These are phyloP conservation scores for Apotomis betuletana DNA, from an alignment of 2,888 invertebrate genomes.

Conservation along the genomic window DNA sequence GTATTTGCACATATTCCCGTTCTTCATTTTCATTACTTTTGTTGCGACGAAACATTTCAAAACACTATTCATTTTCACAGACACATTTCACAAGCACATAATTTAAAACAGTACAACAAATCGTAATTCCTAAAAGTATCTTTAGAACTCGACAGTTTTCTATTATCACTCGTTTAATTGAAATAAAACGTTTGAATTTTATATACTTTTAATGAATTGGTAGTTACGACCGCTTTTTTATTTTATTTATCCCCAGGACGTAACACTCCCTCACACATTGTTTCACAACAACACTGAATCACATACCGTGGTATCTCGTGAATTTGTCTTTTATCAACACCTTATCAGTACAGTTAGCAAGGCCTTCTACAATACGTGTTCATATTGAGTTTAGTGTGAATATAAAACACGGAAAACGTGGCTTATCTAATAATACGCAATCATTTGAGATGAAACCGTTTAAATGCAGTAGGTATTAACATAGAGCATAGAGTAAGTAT, in stretches of 20 bases:
- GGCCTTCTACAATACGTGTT: not conserved
- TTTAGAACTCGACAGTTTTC: not conserved
- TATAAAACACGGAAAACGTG: slow-evolving; percentile 30
- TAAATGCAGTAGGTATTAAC: slow-evolving; percentile 2
- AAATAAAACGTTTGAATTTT: too few relatives aligned
- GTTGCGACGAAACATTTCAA: slow-evolving; percentile 70
- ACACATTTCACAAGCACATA: slow-evolving; percentile 31
- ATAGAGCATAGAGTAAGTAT: too few relatives aligned
- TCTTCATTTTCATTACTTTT: slow-evolving; percentile 59
- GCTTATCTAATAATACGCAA: slow-evolving; percentile 26
- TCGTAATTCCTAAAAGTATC: not conserved
- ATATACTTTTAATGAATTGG: too few relatives aligned
- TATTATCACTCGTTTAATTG: too few relatives aligned
- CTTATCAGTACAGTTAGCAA: slow-evolving; percentile 29
- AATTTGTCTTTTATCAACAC: slow-evolving; percentile 11
- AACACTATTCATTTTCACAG: slow-evolving; percentile 43
- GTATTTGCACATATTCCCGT: slow-evolving; percentile 62
- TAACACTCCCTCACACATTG: not conserved
- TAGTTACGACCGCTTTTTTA: too few relatives aligned
- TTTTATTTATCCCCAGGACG: not conserved
- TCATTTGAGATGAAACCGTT: slow-evolving; percentile 24
- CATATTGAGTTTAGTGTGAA: not conserved
- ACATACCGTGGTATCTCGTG: not conserved
- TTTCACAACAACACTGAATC: slow-evolving; percentile 7
- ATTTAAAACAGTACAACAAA: not conserved